Percentiles rank a stretch among this genome's conserved stretches.
These are phyloP conservation scores for Dromas ardeola DNA, from an alignment of 2,113 vertebrate genomes.

Conservation along the genomic window DNA sequence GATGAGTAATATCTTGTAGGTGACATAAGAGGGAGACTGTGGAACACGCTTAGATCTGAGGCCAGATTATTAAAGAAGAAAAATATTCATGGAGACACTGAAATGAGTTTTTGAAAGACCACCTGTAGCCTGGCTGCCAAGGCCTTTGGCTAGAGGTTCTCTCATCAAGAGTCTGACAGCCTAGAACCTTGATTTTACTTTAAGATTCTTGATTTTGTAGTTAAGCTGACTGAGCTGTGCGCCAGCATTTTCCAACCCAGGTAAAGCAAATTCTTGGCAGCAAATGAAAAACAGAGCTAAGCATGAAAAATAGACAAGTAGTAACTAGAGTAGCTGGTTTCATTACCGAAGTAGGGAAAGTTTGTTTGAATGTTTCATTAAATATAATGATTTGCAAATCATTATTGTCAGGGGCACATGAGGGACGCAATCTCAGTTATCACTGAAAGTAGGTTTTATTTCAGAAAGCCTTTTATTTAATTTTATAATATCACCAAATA, in stretches of 20 bases:
- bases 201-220: neutral
- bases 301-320: conserved; percentile 29
- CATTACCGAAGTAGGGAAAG: neutral
- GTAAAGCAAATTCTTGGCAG: conserved; percentile 35
- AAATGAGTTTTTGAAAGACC: neutral
- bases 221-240: neutral
- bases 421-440: neutral
- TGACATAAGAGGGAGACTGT: neutral
- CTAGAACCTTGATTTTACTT: neutral
- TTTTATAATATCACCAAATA: neutral
- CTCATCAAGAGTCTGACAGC: neutral
- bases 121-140: neutral
- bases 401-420: neutral
- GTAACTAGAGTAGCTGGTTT: neutral
- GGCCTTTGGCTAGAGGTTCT: neutral
- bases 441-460: neutral
- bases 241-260: neutral
- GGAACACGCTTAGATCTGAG: neutral
- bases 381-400: neutral
- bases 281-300: conserved; percentile 13
- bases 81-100: neutral
- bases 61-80: neutral
- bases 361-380: neutral
- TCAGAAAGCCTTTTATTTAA: neutral
- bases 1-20: neutral